Conservation (phyloP, 2,797 vertebrate genomes). For the Poeciliopsis turneri region DNA sequence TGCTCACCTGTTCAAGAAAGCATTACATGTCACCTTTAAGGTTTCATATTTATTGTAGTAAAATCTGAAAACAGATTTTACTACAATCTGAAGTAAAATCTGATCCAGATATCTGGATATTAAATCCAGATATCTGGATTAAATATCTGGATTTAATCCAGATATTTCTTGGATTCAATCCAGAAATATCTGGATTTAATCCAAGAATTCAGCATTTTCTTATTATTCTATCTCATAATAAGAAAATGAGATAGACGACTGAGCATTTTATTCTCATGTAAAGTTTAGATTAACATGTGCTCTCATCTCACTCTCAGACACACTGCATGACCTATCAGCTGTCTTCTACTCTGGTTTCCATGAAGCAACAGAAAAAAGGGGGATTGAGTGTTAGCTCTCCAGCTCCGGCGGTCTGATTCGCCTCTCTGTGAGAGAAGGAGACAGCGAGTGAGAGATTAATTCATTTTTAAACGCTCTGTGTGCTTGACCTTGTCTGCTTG, state of each 20-base stretch:
- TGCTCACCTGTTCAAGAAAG: no score
- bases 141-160: no score
- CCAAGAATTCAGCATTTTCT: neutral
- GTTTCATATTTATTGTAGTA: constrained; percentile 1
- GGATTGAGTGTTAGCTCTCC: constrained; percentile 54
- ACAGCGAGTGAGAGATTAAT: constrained; percentile 64
- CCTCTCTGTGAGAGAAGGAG: constrained; percentile 33
- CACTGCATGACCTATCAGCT: neutral
- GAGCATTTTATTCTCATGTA: constrained; percentile 17
- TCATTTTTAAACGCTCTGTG: constrained; percentile 75
- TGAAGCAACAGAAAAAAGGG: constrained; percentile 55
- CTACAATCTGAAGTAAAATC: no score
- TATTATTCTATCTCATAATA: no score
- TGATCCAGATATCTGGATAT: no score
- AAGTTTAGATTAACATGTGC: constrained; percentile 24
- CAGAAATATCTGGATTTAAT: neutral
- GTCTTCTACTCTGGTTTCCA: constrained; percentile 44
- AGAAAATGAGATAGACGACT: no score
- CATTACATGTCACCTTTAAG: neutral
- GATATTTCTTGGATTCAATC: no score
- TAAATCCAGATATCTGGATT: no score
- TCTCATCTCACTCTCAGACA: neutral
- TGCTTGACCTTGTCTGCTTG: constrained; percentile 80
- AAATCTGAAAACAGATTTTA: no score
- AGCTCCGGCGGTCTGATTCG: constrained; percentile 20